Percentiles rank a stretch among this genome's conserved stretches.
Evolutionary conservation across 37 sponge, comb jelly and placozoan species (phyloP).

Genomic region (Haliclona indistincta): DNA sequence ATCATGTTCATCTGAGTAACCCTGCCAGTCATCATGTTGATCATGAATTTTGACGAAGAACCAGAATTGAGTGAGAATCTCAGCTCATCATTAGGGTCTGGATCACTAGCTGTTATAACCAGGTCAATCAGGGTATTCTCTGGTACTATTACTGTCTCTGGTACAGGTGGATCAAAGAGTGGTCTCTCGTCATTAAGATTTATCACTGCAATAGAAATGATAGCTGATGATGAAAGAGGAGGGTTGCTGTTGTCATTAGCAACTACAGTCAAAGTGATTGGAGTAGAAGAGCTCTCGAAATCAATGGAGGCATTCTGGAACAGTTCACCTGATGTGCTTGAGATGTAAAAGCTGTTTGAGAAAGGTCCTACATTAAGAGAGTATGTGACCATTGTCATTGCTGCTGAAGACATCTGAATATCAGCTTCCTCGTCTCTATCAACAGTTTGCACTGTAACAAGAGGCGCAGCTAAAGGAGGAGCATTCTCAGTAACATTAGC

Average conservation of each 20-base stretch:
- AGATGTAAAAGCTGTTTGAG: constrained; percentile 24
- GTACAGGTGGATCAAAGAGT: background rate
- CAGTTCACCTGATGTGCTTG: constrained; percentile 41
- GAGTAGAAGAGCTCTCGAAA: constrained; percentile 15
- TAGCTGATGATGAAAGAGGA: constrained; percentile 2
- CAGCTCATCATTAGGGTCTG: constrained; percentile 27
- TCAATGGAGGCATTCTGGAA: constrained; percentile 18
- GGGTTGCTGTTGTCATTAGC: constrained; percentile 40
- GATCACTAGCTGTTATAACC: constrained; percentile 7
- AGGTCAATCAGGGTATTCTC: background rate
- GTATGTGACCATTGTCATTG: constrained; percentile 28
- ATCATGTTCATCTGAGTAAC: constrained; percentile 15
- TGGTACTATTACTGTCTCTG: background rate
- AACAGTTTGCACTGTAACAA: constrained; percentile 37
- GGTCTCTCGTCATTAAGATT: constrained; percentile 86
- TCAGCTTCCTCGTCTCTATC: constrained; percentile 67
- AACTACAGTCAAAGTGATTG: constrained; percentile 19
- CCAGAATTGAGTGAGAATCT: background rate
- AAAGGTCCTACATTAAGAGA: background rate
- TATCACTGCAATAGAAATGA: constrained; percentile 29
- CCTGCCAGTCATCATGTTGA: constrained; percentile 36
- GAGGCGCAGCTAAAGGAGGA: background rate
- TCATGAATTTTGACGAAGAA: constrained; percentile 15
- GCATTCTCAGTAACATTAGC: constrained; percentile 40
- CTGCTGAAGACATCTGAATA: background rate